phyloP scores from a whole-genome alignment of 1,140 invertebrate species.

The Forficula auricularia region DNA sequence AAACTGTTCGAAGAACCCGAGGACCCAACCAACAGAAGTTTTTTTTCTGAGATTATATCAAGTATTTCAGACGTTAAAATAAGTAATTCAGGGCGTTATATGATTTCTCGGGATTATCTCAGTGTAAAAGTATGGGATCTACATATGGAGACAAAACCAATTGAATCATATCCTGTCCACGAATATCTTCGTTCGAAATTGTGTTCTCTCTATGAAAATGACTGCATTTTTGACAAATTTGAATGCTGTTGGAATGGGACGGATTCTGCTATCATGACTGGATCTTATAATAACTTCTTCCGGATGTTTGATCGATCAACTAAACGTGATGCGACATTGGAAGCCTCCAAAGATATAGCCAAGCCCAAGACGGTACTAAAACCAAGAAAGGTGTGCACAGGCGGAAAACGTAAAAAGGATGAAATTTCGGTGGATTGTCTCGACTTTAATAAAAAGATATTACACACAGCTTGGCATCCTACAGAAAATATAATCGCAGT shows the following conservation, averaged over 20 bases:
- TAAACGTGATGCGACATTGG: constrained; percentile 64
- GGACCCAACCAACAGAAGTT: constrained; percentile 89
- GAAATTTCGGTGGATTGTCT: constrained; percentile 97
- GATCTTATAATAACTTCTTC: constrained; percentile 99
- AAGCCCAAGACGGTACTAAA: constrained; percentile 85
- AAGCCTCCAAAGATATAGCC: constrained; percentile 60
- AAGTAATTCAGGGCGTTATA: constrained; percentile 94
- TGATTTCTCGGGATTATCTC: constrained; percentile 98
- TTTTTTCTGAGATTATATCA: constrained; percentile 99
- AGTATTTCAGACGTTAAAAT: constrained; percentile 99
- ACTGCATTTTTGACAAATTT: constrained; percentile 99
- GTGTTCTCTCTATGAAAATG: constrained; percentile 98
- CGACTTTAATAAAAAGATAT: constrained; percentile 98
- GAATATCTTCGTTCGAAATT: constrained; percentile 96
- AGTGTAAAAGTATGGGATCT: constrained; percentile 99
- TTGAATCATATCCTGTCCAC: constrained; percentile 96
- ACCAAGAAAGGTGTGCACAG: constrained; percentile 77
- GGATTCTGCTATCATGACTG: constrained; percentile 96
- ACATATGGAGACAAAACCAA: constrained; percentile 96
- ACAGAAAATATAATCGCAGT: constrained; percentile 96
- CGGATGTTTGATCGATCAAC: constrained; percentile 84
- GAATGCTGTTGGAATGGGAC: constrained; percentile 99
- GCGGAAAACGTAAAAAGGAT: constrained; percentile 94
- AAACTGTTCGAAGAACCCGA: constrained; percentile 99
- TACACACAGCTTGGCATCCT: constrained; percentile 99